Percentiles rank a stretch among this genome's conserved stretches.
phyloP scores from a whole-genome alignment of 2,797 vertebrate genomes.

The Silurus lanzhouensis region DNA sequence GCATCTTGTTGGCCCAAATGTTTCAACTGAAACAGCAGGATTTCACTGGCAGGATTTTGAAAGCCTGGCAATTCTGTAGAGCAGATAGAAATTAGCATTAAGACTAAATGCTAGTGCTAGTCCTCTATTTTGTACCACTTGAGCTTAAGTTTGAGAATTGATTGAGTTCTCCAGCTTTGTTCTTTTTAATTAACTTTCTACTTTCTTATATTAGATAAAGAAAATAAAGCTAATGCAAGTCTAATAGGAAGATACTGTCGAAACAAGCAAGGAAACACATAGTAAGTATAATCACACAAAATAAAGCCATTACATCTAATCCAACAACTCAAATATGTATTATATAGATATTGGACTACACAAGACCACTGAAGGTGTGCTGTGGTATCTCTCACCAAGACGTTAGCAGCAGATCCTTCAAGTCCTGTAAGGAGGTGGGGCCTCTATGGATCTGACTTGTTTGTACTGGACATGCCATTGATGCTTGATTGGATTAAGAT shows the following conservation, averaged over 20 bases:
- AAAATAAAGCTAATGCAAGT: not conserved
- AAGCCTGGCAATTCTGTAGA: conserved; percentile 33
- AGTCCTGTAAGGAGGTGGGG: not conserved
- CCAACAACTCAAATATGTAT: too few species aligned
- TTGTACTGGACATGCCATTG: too few species aligned
- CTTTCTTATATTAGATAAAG: not conserved
- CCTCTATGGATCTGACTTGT: not conserved
- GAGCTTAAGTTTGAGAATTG: not conserved
- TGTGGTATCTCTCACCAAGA: not conserved
- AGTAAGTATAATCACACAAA: not conserved
- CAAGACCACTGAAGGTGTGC: not conserved
- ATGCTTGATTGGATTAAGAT: too few species aligned
- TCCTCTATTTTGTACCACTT: not conserved
- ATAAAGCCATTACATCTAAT: not conserved
- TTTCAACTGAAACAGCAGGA: conserved; percentile 62
- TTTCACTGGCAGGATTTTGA: conserved; percentile 56
- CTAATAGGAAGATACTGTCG: not conserved
- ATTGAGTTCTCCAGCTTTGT: not conserved
- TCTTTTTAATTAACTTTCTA: not conserved
- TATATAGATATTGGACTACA: not conserved
- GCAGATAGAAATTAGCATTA: not conserved
- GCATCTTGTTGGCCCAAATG: conserved; percentile 59
- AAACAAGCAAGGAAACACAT: not conserved
- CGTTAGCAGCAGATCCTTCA: not conserved
- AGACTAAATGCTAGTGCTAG: not conserved